Evolutionary conservation across 2,797 vertebrate species (phyloP), one percentile per base, ranked within the genome.

Genomic region (Sphenodon punctatus): DNA sequence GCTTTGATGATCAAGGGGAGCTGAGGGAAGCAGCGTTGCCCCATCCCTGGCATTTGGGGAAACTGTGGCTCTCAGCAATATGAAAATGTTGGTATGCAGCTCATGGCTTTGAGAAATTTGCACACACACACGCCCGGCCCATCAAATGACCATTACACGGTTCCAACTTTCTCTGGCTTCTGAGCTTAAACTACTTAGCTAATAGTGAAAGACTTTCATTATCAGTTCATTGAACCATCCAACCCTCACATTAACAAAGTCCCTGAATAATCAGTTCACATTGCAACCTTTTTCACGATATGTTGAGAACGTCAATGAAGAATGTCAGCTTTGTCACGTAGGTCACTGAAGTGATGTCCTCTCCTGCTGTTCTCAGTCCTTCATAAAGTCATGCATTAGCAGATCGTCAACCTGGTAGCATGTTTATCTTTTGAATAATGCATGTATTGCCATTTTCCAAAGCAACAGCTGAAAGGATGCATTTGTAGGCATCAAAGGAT

Each of bases 391-490:
- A 61, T 38, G 7, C 38, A 72, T 42, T 72, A 83, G 43, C 68
- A 76, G 42, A 73, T 88, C 90, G 83, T 4, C 73, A 75, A 43
- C 65, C 75, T 87, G 59, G 67, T 82, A 64, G 14, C 25, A 39
- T 16, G 38, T 63, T 63, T 74, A 76, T 67, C 82, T 80, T 75
- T 60, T 43, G 25, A 30, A 10, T 72, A 78, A 81, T 69, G 38
- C 22, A 76, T 78, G 60, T 60, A 43, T 78, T 88, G 39, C 10
- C 74, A 53, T n/a, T 61, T 59, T 78, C 58, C 25, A 42, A 79
- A 88, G 74, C 67, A 56, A 75, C 55, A 88, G 82, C 59, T 66
- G 34, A 75, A 78, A 75, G 8, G 71, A 64, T 70, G 49, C 77
- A 78, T 84, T 70, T 67, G 66, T 36, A 48, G 39, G 67, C 51